phyloP scores from a whole-genome alignment of 1,140 invertebrate genomes.

The Musca domestica region DNA sequence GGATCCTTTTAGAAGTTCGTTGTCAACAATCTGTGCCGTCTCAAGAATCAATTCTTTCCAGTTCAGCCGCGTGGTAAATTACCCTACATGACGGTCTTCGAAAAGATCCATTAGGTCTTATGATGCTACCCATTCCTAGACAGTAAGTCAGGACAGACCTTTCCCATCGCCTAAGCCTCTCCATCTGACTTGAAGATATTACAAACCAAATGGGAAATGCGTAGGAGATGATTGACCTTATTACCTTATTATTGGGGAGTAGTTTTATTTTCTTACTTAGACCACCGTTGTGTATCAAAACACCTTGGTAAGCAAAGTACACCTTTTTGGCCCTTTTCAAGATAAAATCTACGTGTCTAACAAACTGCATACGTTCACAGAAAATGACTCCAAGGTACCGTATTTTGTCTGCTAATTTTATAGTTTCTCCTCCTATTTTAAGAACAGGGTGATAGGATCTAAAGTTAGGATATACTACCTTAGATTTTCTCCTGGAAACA shows the following conservation, averaged over 20 bases:
- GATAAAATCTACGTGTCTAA: not conserved
- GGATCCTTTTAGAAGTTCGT: not conserved
- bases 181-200: not conserved
- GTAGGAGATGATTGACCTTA: not conserved
- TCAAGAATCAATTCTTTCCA: not conserved
- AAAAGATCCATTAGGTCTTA: not conserved
- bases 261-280: too few species aligned
- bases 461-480: too few species aligned
- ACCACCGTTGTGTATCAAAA: not conserved
- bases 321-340: not conserved
- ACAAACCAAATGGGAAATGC: conserved; percentile 1
- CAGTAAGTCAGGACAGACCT: not conserved
- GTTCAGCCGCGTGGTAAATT: not conserved
- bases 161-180: not conserved
- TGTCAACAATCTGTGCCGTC: not conserved
- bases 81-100: not conserved
- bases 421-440: not conserved
- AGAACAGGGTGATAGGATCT: not conserved
- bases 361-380: not conserved
- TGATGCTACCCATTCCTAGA: not conserved
- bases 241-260: not conserved
- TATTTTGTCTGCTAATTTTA: not conserved
- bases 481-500: not conserved
- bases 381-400: too few species aligned
- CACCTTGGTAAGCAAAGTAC: not conserved